Conservation (phyloP, 2,797 vertebrate genomes). For the Halcyon chelicuti region DNA sequence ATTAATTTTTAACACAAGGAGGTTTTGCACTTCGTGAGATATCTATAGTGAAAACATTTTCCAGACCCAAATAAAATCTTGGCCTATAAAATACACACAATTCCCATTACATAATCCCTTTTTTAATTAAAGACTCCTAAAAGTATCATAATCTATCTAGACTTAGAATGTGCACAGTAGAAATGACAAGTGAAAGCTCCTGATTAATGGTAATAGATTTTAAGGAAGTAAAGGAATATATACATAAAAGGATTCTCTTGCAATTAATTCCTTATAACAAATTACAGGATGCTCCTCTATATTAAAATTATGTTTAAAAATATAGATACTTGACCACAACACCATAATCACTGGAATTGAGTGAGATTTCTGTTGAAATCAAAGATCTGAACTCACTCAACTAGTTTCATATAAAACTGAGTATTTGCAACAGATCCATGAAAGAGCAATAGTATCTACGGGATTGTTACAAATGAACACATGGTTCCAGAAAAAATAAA, state of each 20-base stretch:
- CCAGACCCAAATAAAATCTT: neutral
- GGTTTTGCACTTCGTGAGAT: neutral
- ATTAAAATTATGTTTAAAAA: neutral
- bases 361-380: neutral
- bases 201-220: neutral
- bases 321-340: neutral
- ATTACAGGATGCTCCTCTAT: neutral
- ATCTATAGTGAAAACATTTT: neutral
- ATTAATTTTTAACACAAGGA: neutral
- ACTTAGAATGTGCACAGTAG: neutral
- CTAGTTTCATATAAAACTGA: neutral
- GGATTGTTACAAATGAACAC: neutral
- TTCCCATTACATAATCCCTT: neutral
- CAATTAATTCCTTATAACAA: neutral
- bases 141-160: neutral
- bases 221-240: neutral
- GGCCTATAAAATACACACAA: neutral
- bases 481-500: neutral
- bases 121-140: neutral
- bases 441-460: neutral
- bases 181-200: neutral
- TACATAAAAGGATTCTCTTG: neutral
- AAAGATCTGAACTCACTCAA: neutral
- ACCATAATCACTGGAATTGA: neutral
- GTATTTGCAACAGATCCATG: neutral